Evolutionary conservation across 64 coral and sea anemone genomes (phyloP).

Genomic region (Astreopora myriophthalma): DNA sequence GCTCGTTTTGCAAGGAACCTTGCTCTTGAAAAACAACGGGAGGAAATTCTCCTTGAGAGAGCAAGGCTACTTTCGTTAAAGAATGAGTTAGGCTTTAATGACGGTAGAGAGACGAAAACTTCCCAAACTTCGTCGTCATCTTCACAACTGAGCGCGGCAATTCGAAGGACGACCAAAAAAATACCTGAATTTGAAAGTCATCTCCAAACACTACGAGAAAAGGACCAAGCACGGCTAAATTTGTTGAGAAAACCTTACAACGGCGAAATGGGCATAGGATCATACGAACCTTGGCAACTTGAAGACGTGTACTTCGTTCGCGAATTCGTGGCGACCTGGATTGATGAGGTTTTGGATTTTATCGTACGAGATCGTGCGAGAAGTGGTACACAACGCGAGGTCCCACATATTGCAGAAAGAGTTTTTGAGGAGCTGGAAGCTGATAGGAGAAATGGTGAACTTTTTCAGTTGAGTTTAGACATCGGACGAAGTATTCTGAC

Average conservation of each 20-base stretch:
- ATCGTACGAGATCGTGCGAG: conserved; percentile 48
- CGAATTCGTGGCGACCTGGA: conserved; percentile 75
- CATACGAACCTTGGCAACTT: conserved; percentile 94
- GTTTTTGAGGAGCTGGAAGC: conserved; percentile 64
- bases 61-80: not conserved
- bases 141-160: conserved; percentile 33
- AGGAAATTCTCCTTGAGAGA: conserved; percentile 52
- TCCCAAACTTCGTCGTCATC: not conserved
- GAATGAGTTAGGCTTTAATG: not conserved
- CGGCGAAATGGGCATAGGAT: conserved; percentile 81
- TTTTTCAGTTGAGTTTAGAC: not conserved
- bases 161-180: conserved; percentile 58
- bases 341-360: conserved; percentile 81
- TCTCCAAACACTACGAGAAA: conserved; percentile 36
- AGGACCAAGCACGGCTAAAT: conserved; percentile 38
- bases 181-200: conserved; percentile 68
- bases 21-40: conserved; percentile 47
- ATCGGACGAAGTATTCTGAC: not conserved
- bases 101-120: not conserved
- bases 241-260: conserved; percentile 64
- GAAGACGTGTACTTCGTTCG: conserved; percentile 91
- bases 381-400: not conserved
- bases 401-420: conserved; percentile 1
- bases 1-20: not conserved
- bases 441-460: conserved; percentile 29